Evolutionary conservation across 2,888 invertebrate genomes (phyloP).

Genomic region (Diarsia brunnea): DNA sequence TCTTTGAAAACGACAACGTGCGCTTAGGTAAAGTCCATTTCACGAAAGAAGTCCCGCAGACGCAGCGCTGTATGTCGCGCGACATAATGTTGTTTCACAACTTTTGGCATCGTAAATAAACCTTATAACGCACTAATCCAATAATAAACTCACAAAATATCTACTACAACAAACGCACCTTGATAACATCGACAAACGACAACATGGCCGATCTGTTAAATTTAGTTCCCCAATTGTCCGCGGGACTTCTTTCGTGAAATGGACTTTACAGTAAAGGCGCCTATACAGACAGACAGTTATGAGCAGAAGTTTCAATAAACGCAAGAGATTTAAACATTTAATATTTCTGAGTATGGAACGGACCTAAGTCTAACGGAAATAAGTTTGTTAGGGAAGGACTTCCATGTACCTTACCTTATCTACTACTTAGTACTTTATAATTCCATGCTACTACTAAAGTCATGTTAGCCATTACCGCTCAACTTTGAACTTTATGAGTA

Average conservation of each 20-base stretch:
- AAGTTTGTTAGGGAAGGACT: not conserved
- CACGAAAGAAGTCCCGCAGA: too few relatives aligned
- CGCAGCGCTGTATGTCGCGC: too few relatives aligned
- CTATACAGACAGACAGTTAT: constrained; percentile 5
- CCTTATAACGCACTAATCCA: too few relatives aligned
- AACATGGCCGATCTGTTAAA: too few relatives aligned
- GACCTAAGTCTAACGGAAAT: not conserved
- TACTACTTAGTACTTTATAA: not conserved
- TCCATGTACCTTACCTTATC: not conserved
- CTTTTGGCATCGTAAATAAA: too few relatives aligned
- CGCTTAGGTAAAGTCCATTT: too few relatives aligned
- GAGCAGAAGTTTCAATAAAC: constrained; percentile 26
- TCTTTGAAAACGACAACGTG: constrained; percentile 9
- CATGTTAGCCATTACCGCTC: constrained; percentile 17
- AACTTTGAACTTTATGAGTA: constrained; percentile 34
- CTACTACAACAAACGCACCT: too few relatives aligned
- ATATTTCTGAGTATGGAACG: not conserved
- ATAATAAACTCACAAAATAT: too few relatives aligned
- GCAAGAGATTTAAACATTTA: not conserved
- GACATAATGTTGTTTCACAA: too few relatives aligned
- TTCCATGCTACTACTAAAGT: constrained; percentile 5
- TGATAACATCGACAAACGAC: too few relatives aligned
- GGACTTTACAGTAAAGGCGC: not conserved
- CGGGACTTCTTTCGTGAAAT: too few relatives aligned
- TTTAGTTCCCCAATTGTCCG: too few relatives aligned